Evolutionary conservation across 2,113 vertebrate species (phyloP), one percentile per base, ranked within the genome.

Genomic region (Recurvirostra avosetta): DNA sequence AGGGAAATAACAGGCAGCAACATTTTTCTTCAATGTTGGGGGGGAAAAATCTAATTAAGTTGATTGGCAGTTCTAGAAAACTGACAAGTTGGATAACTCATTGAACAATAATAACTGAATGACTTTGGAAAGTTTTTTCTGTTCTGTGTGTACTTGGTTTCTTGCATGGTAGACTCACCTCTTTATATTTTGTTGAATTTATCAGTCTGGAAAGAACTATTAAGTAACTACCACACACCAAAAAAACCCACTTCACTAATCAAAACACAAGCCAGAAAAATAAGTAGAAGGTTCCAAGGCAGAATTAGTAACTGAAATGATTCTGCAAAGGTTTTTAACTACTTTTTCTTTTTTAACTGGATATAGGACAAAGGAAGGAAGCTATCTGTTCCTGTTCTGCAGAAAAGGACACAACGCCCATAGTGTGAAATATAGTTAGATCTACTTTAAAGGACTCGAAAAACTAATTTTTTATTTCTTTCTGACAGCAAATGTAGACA

Each of bases 371-470:
- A 89, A 91, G 83, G 92, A 77, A 91, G 65, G 77, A 93, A 92
- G 30, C 73, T 83, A 34, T 83, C 52, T 80, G 55, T 95, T 96
- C 89, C 76, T 94, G 79, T 95, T 95, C 82, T 65, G 25, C 14
- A 22, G 55, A 82, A 66, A 88, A 50, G 8, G 52, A 40, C 56
- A 32, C 43, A 72, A 47, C 2, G 2, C 52, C 52, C 32, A 25
- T 55, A 52, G 20, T 49, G 29, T 76, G 55, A 85, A 84, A 61
- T 81, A 30, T 4, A 75, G 67, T 63, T 65, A 83, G 49, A 59
- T 30, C 8, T 63, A 11, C 38, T 76, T 79, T 43, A 88, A 77
- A 81, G 38, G 32, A 27, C 66, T 72, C 23, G 34, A 67, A 90
- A 19, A 3, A 3, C 0, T 38, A 9, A 6, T 67, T 43, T 84